Conservation (phyloP, 2,113 vertebrate genomes). For the Cyanocitta stelleri region DNA sequence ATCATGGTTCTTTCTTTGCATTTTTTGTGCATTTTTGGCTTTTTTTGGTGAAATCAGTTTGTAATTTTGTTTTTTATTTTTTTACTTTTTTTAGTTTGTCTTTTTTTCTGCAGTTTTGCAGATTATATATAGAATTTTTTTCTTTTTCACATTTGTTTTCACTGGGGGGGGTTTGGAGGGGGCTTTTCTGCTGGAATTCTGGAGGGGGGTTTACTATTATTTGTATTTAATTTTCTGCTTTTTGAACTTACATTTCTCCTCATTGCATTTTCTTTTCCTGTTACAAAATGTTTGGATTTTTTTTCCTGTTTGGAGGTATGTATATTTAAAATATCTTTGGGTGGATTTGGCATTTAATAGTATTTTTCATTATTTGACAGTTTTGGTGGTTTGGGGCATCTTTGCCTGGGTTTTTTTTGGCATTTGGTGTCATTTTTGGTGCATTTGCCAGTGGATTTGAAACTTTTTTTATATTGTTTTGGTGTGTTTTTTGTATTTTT, state of each 20-base stretch:
- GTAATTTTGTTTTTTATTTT: not conserved
- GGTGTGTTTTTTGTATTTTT: not conserved
- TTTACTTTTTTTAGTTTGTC: not conserved
- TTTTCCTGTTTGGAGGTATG: not conserved
- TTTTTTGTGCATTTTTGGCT: not conserved
- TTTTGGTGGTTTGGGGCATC: not conserved
- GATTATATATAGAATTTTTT: not conserved
- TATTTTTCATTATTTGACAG: not conserved
- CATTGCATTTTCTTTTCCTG: not conserved
- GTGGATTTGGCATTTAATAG: not conserved
- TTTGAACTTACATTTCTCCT: not conserved
- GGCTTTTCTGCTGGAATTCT: not conserved
- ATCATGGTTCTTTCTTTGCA: not conserved
- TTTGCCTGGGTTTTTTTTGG: not conserved
- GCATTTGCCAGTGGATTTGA: not conserved
- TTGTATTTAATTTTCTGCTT: not conserved
- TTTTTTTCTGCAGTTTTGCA: not conserved
- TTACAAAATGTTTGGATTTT: not conserved
- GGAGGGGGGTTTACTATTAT: rapidly evolving
- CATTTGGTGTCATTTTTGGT: not conserved
- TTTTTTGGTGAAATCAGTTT: not conserved
- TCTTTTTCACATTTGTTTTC: not conserved
- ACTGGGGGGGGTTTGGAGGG: rapidly evolving
- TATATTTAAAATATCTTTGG: not conserved
- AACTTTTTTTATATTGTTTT: not conserved